Evolutionary conservation across 2,113 vertebrate species (phyloP).

Genomic region (Callipepla squamata): DNA sequence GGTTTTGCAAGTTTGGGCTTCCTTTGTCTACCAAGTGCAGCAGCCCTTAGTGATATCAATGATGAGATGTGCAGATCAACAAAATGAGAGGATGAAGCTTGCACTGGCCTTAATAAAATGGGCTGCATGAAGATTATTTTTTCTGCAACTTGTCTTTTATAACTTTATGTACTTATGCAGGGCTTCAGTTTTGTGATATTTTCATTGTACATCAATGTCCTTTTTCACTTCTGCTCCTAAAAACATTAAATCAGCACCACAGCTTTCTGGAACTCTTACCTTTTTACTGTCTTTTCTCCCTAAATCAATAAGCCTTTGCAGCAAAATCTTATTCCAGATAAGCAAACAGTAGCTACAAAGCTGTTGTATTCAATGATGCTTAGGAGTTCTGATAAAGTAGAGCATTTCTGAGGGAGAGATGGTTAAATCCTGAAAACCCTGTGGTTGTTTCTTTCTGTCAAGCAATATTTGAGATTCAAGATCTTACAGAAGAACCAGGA

Average conservation of each 20-base stretch:
- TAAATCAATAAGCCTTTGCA: not conserved
- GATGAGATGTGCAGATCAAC: not conserved
- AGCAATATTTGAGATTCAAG: not conserved
- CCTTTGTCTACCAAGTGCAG: not conserved
- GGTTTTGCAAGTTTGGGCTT: not conserved
- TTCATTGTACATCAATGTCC: not conserved
- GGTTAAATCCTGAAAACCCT: not conserved
- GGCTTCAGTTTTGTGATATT: not conserved
- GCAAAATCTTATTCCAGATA: not conserved
- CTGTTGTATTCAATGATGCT: not conserved
- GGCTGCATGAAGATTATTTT: not conserved
- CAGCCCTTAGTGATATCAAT: not conserved
- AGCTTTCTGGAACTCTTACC: not conserved
- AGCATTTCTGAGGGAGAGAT: not conserved
- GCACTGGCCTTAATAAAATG: not conserved
- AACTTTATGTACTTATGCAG: too few species aligned
- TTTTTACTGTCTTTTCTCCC: not conserved
- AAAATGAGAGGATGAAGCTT: not conserved
- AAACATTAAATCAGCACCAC: not conserved
- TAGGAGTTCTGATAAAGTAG: not conserved
- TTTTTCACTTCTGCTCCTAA: not conserved
- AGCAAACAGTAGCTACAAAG: not conserved
- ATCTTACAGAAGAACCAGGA: not conserved
- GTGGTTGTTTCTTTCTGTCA: not conserved
- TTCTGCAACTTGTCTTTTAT: not conserved